A percentile compares a stretch with the other conserved stretches of the same genome.
These are phyloP conservation scores for Hiodon tergisus DNA, from an alignment of 2,113 vertebrate species.

Conservation along the genomic window DNA sequence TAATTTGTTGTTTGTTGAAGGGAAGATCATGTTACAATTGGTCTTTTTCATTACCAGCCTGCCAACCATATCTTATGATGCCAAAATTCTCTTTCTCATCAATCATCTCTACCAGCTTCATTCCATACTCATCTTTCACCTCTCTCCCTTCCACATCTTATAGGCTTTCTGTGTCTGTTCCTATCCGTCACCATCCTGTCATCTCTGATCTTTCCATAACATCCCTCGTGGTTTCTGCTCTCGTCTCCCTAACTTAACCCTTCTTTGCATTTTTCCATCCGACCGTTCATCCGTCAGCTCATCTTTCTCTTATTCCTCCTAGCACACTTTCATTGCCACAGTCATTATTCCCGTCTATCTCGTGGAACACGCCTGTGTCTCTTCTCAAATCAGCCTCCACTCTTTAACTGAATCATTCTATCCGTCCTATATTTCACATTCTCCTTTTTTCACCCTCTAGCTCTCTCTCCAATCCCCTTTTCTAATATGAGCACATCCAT, in stretches of 20 bases:
- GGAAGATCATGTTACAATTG: slow-evolving; percentile 7
- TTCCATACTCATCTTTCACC: background rate
- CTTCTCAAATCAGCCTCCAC: background rate
- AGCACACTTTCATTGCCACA: no score
- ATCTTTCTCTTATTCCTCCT: no score
- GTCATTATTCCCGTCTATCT: no score
- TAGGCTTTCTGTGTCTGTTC: background rate
- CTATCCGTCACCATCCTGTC: background rate
- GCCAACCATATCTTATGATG: slow-evolving; percentile 7
- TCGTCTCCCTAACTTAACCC: no score
- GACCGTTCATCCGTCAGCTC: no score
- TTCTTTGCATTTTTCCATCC: no score
- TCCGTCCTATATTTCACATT: background rate
- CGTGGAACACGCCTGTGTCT: no score
- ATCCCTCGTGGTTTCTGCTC: no score
- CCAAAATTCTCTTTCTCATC: background rate
- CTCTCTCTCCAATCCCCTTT: no score
- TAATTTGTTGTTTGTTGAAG: slow-evolving; percentile 31
- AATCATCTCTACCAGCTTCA: background rate
- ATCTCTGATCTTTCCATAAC: no score
- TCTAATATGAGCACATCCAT: slow-evolving; percentile 7
- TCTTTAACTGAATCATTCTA: background rate
- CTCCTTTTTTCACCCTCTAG: background rate
- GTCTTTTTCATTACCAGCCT: background rate
- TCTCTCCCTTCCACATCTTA: background rate